phyloP scores from a whole-genome alignment of 2,888 invertebrate species.

The Acronicta alni region DNA sequence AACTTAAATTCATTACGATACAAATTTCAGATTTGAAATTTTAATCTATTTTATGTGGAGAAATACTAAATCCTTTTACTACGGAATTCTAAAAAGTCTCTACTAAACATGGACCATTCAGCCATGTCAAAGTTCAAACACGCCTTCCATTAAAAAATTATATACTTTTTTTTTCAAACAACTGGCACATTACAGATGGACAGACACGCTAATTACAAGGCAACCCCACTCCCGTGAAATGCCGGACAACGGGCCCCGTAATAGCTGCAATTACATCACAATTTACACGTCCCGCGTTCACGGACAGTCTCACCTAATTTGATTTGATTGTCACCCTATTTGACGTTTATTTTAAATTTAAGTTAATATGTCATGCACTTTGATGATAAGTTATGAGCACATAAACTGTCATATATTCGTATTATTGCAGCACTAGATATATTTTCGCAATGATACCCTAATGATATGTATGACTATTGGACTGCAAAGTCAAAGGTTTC shows the following conservation, averaged over 20 bases:
- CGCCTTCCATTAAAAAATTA: constrained; percentile 54
- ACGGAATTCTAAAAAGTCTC: constrained; percentile 18
- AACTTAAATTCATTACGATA: too few species aligned
- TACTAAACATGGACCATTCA: constrained; percentile 44
- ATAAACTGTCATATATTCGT: constrained; percentile 9
- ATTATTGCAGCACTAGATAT: too few species aligned
- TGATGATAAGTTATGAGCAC: constrained; percentile 36
- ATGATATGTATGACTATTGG: too few species aligned
- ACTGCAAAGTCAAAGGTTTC: too few species aligned
- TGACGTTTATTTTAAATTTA: constrained; percentile 76
- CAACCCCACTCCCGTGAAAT: constrained; percentile 55
- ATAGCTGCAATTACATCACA: constrained; percentile 78
- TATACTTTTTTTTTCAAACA: constrained; percentile 58
- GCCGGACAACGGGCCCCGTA: constrained; percentile 61
- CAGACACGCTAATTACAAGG: constrained; percentile 74
- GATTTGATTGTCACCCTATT: constrained; percentile 82
- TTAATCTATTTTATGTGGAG: too few species aligned
- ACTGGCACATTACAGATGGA: constrained; percentile 62
- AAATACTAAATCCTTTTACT: too few species aligned
- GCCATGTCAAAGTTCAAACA: constrained; percentile 63
- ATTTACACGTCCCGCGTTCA: constrained; percentile 72
- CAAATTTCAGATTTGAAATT: too few species aligned
- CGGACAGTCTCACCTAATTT: constrained; percentile 79
- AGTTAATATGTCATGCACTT: constrained; percentile 47
- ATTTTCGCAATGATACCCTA: too few species aligned